These are phyloP conservation scores for Caenorhabditis sp. DNA, from an alignment of 2,888 invertebrate species.

Conservation along the genomic window DNA sequence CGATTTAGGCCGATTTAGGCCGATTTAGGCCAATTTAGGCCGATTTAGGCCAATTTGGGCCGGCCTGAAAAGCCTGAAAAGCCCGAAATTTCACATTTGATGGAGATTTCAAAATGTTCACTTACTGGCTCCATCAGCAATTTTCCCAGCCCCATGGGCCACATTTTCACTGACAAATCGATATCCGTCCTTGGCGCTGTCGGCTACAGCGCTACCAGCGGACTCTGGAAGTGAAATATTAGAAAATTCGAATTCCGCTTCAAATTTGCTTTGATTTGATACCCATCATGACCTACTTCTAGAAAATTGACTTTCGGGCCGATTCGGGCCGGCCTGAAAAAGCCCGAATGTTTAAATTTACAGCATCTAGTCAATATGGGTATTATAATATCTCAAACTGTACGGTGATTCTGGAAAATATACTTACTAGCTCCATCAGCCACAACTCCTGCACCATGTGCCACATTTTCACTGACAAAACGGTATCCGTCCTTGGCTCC, in stretches of 20 bases:
- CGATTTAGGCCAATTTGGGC: not conserved
- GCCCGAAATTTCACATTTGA: not conserved
- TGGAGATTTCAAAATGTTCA: not conserved
- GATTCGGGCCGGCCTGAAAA: not conserved
- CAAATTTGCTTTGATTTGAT: not conserved
- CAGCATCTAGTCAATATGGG: not conserved
- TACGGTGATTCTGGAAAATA: not conserved
- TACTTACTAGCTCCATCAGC: constrained; percentile 37
- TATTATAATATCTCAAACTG: not conserved
- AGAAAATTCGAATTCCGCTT: too few relatives aligned
- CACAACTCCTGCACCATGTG: constrained; percentile 48
- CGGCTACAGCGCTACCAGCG: constrained; percentile 21
- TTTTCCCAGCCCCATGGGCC: constrained; percentile 43
- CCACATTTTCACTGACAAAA: constrained; percentile 34
- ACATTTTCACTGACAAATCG: constrained; percentile 39
- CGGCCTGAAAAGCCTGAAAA: too few relatives aligned
- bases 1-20: too few relatives aligned
- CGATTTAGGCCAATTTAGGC: too few relatives aligned
- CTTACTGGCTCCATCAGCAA: constrained; percentile 40
- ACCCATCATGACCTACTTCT: too few relatives aligned
- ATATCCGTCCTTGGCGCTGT: constrained; percentile 27
- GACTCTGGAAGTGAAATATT: constrained; percentile 6
- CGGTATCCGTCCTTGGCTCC: constrained; percentile 30
- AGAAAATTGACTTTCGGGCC: not conserved
- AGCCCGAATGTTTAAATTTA: not conserved